Conservation (phyloP, 1,140 invertebrate species). For the Arion vulgaris region DNA sequence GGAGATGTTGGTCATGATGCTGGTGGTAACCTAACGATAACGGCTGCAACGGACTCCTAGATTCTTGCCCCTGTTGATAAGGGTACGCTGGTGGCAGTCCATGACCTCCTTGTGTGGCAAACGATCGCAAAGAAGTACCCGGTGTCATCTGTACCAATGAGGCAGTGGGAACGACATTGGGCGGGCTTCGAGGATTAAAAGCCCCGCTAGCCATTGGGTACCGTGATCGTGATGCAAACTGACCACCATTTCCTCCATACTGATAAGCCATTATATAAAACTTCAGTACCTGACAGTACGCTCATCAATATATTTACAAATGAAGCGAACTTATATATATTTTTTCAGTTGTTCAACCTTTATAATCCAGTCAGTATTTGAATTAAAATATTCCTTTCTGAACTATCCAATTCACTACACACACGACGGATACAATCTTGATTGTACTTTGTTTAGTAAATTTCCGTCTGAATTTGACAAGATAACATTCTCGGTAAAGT, state of each 20-base stretch:
- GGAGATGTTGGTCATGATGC: constrained; percentile 1
- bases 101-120: constrained; percentile 32
- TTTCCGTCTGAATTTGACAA: too few species aligned
- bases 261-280: constrained; percentile 25
- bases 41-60: neutral
- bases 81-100: constrained; percentile 27
- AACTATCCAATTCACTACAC: too few species aligned
- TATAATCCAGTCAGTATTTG: too few species aligned
- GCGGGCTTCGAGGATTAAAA: constrained; percentile 34
- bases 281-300: neutral
- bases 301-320: neutral
- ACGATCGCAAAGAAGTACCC: constrained; percentile 27
- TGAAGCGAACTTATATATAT: neutral
- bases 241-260: constrained; percentile 8
- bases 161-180: constrained; percentile 31
- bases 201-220: constrained; percentile 34
- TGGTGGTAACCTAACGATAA: neutral
- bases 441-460: too few species aligned
- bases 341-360: too few species aligned
- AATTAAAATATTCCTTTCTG: too few species aligned
- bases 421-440: too few species aligned
- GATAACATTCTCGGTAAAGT: too few species aligned
- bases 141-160: constrained; percentile 36
- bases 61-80: neutral
- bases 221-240: neutral